These are phyloP conservation scores for Oreonectes daqikongensis DNA, from an alignment of 2,797 vertebrate species.

Conservation along the genomic window DNA sequence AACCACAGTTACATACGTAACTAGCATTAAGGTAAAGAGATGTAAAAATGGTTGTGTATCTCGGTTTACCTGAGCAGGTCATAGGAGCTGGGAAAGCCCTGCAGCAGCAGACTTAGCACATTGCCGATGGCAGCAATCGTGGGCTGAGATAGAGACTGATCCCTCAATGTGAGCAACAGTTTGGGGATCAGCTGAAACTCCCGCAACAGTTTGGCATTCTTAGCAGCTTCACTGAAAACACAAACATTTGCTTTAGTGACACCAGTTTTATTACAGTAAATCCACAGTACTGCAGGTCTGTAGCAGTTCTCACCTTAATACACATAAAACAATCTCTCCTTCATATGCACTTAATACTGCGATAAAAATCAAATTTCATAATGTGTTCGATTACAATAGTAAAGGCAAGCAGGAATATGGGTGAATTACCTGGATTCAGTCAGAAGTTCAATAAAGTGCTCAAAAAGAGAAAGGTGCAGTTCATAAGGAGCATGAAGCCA, in stretches of 20 bases:
- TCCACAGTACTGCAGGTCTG: neutral
- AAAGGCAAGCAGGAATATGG: neutral
- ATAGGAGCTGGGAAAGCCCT: slow-evolving; percentile 91
- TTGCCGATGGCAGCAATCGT: slow-evolving; percentile 92
- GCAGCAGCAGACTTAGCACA: slow-evolving; percentile 92
- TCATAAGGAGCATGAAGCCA: slow-evolving; percentile 99
- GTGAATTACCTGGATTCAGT: slow-evolving; percentile 91
- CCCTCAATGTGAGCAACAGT: slow-evolving; percentile 90
- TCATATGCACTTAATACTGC: neutral
- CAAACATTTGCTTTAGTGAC: slow-evolving; percentile 2
- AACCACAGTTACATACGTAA: too few species aligned
- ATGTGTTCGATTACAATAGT: neutral
- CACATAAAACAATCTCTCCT: neutral
- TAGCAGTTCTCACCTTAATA: neutral
- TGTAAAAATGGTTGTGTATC: neutral
- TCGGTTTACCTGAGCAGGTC: slow-evolving; percentile 88
- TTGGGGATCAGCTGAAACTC: slow-evolving; percentile 96
- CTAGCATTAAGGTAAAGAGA: too few species aligned
- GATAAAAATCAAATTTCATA: neutral
- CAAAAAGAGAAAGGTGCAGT: slow-evolving; percentile 96
- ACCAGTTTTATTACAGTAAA: neutral
- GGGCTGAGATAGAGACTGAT: slow-evolving; percentile 92
- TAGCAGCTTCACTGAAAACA: slow-evolving; percentile 88
- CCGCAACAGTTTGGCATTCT: slow-evolving; percentile 92
- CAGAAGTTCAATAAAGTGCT: slow-evolving; percentile 97